These are phyloP conservation scores for Ursus arctos DNA, from an alignment of 2,113 vertebrate species.

Conservation along the genomic window DNA sequence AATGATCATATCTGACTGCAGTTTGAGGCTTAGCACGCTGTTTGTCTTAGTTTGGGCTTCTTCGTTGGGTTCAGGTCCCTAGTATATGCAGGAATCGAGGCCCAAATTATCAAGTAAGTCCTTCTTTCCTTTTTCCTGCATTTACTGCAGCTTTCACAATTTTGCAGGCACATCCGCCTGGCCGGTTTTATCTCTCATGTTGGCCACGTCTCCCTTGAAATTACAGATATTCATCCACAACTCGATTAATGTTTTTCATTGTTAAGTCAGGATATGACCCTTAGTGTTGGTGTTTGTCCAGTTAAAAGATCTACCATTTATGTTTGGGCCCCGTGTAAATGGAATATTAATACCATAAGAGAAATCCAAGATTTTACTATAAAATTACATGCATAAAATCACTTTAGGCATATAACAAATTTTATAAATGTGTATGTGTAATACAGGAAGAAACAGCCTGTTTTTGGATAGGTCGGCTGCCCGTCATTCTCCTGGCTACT, in stretches of 20 bases:
- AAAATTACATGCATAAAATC: not conserved
- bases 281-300: not conserved
- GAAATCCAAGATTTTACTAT: not conserved
- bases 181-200: not conserved
- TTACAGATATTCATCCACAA: not conserved
- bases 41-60: not conserved
- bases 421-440: not conserved
- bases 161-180: not conserved
- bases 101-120: not conserved
- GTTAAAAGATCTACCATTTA: not conserved
- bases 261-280: not conserved
- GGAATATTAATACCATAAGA: not conserved
- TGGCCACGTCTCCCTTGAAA: not conserved
- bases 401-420: not conserved
- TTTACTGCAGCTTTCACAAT: not conserved
- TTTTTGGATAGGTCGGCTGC: not conserved
- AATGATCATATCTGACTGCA: not conserved
- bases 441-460: not conserved
- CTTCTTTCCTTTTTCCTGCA: not conserved
- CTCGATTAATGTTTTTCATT: not conserved
- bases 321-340: not conserved
- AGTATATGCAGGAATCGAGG: not conserved
- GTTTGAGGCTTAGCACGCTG: not conserved
- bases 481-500: slow-evolving; percentile 18
- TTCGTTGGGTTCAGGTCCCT: not conserved